Evolutionary conservation across 2,113 vertebrate genomes (phyloP).

Genomic region (Cariama cristata): DNA sequence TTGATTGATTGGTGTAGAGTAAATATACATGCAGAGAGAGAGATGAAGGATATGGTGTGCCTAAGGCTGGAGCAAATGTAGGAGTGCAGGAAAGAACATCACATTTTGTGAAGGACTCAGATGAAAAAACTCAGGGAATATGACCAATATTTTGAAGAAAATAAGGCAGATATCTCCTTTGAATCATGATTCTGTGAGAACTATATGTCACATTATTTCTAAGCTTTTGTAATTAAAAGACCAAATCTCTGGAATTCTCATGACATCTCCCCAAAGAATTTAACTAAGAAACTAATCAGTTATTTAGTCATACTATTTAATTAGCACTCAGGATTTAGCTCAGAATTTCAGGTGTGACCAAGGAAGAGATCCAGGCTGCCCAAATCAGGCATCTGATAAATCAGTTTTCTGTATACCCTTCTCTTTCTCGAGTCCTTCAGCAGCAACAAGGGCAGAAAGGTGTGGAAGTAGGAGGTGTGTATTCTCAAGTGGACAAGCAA

Average conservation of each 20-base stretch:
- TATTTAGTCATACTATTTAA: neutral
- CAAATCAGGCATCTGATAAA: neutral
- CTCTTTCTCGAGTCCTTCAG: neutral
- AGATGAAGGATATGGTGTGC: neutral
- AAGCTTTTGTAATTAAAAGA: neutral
- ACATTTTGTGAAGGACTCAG: neutral
- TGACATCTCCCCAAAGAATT: neutral
- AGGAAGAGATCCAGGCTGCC: neutral
- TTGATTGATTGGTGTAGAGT: neutral
- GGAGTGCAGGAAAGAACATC: neutral
- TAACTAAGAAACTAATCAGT: neutral
- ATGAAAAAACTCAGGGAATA: neutral
- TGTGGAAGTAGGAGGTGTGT: rapidly evolving
- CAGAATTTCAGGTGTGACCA: neutral
- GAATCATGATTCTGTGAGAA: neutral
- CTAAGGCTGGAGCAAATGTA: neutral
- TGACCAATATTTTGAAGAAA: neutral
- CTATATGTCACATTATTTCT: neutral
- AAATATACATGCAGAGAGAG: neutral
- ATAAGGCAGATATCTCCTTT: neutral
- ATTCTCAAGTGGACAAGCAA: neutral
- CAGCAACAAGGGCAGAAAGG: neutral
- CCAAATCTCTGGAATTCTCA: neutral
- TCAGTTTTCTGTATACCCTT: neutral
- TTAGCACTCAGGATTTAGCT: neutral